Evolutionary conservation across 2,113 vertebrate species (phyloP).

Genomic region (Plecturocebus donacophilus): DNA sequence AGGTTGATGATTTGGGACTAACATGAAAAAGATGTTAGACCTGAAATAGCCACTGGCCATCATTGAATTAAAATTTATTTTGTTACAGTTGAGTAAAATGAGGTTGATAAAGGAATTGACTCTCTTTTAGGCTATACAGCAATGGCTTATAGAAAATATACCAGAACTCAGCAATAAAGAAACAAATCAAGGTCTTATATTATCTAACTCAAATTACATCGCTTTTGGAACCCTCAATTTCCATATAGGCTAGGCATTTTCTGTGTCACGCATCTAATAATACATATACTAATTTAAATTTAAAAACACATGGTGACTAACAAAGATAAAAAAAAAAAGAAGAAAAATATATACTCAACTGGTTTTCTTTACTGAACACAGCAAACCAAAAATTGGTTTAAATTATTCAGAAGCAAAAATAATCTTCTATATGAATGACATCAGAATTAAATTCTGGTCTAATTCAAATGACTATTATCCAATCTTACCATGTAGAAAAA

Average conservation of each 20-base stretch:
- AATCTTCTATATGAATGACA: conserved; percentile 51
- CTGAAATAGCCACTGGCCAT: not conserved
- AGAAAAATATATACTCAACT: not conserved
- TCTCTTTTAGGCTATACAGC: not conserved
- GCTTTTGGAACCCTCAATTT: not conserved
- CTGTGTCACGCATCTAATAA: not conserved
- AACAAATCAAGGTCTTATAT: not conserved
- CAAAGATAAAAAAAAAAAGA: not conserved
- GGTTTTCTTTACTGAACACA: conserved; percentile 28
- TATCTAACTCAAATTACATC: not conserved
- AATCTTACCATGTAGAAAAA: conserved; percentile 25
- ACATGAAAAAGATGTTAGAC: not conserved
- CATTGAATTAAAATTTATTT: not conserved
- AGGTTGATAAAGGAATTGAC: not conserved
- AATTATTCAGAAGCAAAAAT: conserved; percentile 47
- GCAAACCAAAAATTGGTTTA: conserved; percentile 28
- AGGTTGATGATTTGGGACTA: not conserved
- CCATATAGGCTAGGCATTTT: not conserved
- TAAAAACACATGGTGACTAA: not conserved
- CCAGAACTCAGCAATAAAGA: not conserved
- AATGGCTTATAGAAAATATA: not conserved
- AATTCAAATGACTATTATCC: conserved; percentile 47
- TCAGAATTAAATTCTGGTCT: conserved; percentile 47
- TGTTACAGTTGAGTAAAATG: not conserved
- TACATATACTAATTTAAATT: not conserved